Evolutionary conservation across 2,113 vertebrate genomes (phyloP), one percentile per base, ranked within the genome.

Genomic region (Notarius lentiginosus): DNA sequence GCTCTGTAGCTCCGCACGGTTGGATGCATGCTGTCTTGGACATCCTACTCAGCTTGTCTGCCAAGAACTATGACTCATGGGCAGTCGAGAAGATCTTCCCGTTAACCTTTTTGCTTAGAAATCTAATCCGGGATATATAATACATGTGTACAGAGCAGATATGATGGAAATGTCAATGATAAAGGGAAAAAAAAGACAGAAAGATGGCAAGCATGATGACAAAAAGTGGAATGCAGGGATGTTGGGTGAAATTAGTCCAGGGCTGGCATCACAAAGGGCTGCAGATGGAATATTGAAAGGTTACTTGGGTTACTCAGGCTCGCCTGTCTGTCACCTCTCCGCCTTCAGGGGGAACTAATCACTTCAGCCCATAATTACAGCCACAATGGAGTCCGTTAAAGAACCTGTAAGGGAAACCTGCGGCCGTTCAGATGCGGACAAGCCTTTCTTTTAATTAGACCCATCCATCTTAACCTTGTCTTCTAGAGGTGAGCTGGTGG

Each of bases 401-500:
- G 94, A 94, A 94, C 93, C 95, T 94, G 95, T 94, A 95, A 95
- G 95, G 94, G 95, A 94, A 96, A 95, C 94, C 95, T 92, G 89
- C 93, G 90, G 91, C 93, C 89, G 94, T 94, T 94, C 94, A 95
- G 91, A 91, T 90, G 90, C 93, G 91, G 92, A 94, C 93, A 92
- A 93, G 92, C 84, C 89, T 89, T 94, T 94, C 93, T 95, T 95
- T 96, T 96, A 95, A 96, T 95, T 95, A 94, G 92, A 92, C 89
- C 93, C 93, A 95, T 96, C 95, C 92, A 93, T 96, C 95, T 95
- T 95, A 96, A 96, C 95, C 95, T 94, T 95, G 94, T 95, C 94
- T 95, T 91, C 92, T 87, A 91, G 91, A 94, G 94, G 94, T 95
- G 93, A 95, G 94, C 92, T 90, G 90, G 94, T 95, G 94, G 93